A percentile compares a stretch with the other conserved stretches of the same genome.
Conservation (phyloP, 92 coral and sea anemone species). For the Epizoanthus ramosus region DNA sequence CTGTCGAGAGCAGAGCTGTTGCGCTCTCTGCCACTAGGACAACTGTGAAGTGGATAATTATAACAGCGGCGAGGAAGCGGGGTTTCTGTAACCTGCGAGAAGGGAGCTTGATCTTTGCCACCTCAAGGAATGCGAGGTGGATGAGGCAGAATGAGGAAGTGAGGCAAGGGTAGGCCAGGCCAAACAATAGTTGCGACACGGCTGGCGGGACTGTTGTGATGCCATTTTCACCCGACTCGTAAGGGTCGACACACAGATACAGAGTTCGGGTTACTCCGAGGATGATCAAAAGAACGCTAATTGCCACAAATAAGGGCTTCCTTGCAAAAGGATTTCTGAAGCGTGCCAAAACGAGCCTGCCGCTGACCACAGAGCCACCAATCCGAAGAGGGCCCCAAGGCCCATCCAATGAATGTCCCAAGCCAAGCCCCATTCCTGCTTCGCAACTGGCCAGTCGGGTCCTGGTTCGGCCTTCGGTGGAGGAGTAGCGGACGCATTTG, state of each 20-base stretch:
- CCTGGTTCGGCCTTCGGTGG: slow-evolving; percentile 68
- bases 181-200: slow-evolving; percentile 59
- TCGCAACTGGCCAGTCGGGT: slow-evolving; percentile 77
- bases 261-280: slow-evolving; percentile 79
- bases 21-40: slow-evolving; percentile 72
- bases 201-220: slow-evolving; percentile 50
- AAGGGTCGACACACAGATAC: slow-evolving; percentile 75
- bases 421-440: slow-evolving; percentile 60
- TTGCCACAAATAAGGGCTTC: slow-evolving; percentile 60
- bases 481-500: not conserved
- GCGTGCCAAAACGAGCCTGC: slow-evolving; percentile 57
- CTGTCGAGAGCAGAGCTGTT: slow-evolving; percentile 49
- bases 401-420: slow-evolving; percentile 74
- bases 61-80: slow-evolving; percentile 62
- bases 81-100: slow-evolving; percentile 65
- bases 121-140: slow-evolving; percentile 88
- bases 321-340: slow-evolving; percentile 31
- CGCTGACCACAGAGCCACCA: slow-evolving; percentile 70
- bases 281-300: slow-evolving; percentile 60
- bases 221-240: slow-evolving; percentile 78
- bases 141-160: slow-evolving; percentile 84
- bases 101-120: slow-evolving; percentile 67
- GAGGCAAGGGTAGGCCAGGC: slow-evolving; percentile 87
- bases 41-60: slow-evolving; percentile 65
- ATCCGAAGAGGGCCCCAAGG: slow-evolving; percentile 63